Base-by-base conservation (phyloP, 2,888 invertebrate species). In the Drosophila robusta region DNA sequence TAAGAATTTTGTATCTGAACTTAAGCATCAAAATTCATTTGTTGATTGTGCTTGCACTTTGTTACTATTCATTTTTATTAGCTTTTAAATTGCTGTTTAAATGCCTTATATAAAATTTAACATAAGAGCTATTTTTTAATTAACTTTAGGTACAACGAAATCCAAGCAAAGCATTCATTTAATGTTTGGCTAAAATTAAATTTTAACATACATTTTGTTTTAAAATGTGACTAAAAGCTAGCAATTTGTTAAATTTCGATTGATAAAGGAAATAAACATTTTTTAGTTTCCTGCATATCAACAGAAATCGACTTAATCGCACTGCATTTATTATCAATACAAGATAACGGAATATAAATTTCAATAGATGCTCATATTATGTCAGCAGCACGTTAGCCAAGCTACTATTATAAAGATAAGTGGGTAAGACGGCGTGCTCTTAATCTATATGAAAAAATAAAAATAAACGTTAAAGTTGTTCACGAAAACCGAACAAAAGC, bases 321-420 rank as follows among this genome's bases (percentile, higher is more conserved):
- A 26, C 9, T 29, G n/a, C 22, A 24, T 32, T 11, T 9, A 34
- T 46, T 47, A 60, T 42, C 54, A 47, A 22, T 34, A 9, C 4
- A 41, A 24, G 38, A 55, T 57, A 52, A 47, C 14, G 4, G 12
- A 36, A 54, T 24, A 26, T 12, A 49, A 16, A 68, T 61, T 42
- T 50, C 41, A 39, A 41, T 66, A 47, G 24, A 50, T 45, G 39
- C n/a, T 44, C 14, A 32, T 51, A 42, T 51, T 67, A 45, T 76
- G 61, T 65, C 56, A 42, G 22, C 51, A 65, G 70, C 76, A 75
- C 72, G 76, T 60, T 64, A 26, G 0, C 18, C 16, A 22, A 38
- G 14, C 5, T 34, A 22, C 32, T 46, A 32, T 44, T 50, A 32
- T 42, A 36, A 26, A 42, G 57, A 41, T 38, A 57, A 54, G 36